Evolutionary conservation across 2,888 invertebrate genomes (phyloP), one percentile per base, ranked within the genome.

Genomic region (Thelaira solivaga): DNA sequence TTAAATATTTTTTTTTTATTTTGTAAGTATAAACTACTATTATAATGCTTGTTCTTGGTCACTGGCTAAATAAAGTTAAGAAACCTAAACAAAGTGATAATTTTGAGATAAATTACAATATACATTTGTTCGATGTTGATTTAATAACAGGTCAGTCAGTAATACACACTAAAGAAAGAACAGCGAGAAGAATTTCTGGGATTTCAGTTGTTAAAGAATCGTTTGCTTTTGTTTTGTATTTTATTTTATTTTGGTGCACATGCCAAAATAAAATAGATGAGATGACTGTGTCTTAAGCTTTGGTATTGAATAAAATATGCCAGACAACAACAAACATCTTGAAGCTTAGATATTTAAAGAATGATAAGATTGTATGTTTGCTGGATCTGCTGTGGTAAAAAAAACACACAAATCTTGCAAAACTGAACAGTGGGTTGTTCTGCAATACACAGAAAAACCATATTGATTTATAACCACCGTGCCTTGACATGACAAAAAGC

Each of bases 401-500:
- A 43, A 45, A 53, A 41, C 53, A 45, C 45, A 74, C 59, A 68
- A 59, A 72, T 59, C 59, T 53, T 20, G 3, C 24, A 36, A 45
- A 51, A 61, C 26, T 62, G 62, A 69, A 67, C 57, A 69, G 67
- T 71, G 76, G 72, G 72, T 45, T 78, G 78, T 76, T 61, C 74
- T 65, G 69, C 53, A 45, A 62, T 39, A 61, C n/a, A 34, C 13
- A 22, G 22, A 8, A 51, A 22, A 31, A 43, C 36, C 49, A 59
- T 55, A 67, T 80, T 81, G 81, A 81, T 81, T 81, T 81, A 81
- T 81, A 75, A 65, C 62, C 80, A 68, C 76, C 61, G 59, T 61
- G 61, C 76, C 80, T 81, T 80, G 81, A 81, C 81, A 80, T 80
- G 81, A 81, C 80, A 80, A 76, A 77, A n/a, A 77, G 47, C 22